Conservation (phyloP, 2,888 invertebrate genomes). For the Amorpha juglandis region DNA sequence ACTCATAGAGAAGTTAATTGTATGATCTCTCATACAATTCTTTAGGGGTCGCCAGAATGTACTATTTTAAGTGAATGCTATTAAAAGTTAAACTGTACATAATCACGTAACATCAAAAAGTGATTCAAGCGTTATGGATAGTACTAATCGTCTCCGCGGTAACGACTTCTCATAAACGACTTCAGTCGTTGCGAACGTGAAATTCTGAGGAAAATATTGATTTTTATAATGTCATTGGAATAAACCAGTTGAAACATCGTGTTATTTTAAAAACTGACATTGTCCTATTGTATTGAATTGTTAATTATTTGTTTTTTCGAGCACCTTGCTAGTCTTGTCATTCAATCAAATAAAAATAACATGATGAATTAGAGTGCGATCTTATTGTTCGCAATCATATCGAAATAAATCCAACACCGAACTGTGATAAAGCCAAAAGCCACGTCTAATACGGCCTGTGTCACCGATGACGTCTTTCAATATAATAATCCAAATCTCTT, state of each 20-base stretch:
- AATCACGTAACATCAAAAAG: neutral
- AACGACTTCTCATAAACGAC: constrained; percentile 10
- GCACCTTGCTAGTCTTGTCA: no score
- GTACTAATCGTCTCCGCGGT: constrained; percentile 2
- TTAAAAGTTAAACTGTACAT: neutral
- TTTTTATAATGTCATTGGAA: neutral
- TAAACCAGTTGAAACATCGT: neutral
- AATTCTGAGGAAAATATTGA: neutral
- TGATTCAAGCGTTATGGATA: neutral
- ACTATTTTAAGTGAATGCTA: neutral
- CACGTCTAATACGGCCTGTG: no score
- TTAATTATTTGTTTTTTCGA: no score
- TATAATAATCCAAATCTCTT: constrained; percentile 18
- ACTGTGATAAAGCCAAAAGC: no score
- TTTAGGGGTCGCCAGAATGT: neutral
- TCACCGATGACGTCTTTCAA: no score
- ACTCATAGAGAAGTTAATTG: no score
- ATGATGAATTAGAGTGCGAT: no score
- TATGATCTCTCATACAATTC: no score
- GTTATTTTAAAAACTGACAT: neutral
- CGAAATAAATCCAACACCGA: no score
- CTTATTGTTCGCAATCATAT: no score
- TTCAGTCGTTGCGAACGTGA: constrained; percentile 6
- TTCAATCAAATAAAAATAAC: no score
- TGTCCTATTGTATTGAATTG: no score